A percentile compares a stretch with the other conserved stretches of the same genome.
These are phyloP conservation scores for Menidia menidia DNA, from an alignment of 2,797 vertebrate species.

Conservation along the genomic window DNA sequence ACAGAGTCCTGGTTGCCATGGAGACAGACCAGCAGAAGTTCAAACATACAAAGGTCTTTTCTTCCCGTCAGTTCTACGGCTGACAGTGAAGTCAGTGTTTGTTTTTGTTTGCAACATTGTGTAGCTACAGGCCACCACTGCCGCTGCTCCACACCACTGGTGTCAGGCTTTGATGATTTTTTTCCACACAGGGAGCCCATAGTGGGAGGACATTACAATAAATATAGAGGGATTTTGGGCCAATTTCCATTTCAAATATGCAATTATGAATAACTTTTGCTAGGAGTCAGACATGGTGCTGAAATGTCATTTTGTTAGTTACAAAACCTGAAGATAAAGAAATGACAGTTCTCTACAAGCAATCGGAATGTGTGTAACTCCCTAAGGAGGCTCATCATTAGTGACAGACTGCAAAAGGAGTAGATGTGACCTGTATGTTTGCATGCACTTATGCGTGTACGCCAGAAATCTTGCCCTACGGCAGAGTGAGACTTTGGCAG, in stretches of 20 bases:
- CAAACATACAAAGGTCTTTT: slow-evolving; percentile 63
- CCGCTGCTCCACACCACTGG: slow-evolving; percentile 17
- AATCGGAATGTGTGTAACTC: neutral
- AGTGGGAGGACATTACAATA: no score
- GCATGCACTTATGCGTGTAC: no score
- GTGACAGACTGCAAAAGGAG: no score
- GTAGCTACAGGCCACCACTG: slow-evolving; percentile 36
- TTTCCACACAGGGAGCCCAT: no score
- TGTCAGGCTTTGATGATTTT: neutral
- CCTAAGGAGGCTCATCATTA: neutral
- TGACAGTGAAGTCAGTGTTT: slow-evolving; percentile 64
- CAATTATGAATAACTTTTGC: no score
- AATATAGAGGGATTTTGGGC: no score
- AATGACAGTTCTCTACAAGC: no score
- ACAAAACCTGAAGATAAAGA: neutral
- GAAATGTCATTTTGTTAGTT: neutral
- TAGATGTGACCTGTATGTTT: no score
- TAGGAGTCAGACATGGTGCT: neutral
- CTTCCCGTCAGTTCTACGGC: slow-evolving; percentile 48
- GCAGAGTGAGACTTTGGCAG: neutral
- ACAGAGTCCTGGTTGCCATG: slow-evolving; percentile 47
- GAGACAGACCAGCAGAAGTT: slow-evolving; percentile 63
- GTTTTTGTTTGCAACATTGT: slow-evolving; percentile 41
- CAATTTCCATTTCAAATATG: no score
- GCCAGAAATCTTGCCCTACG: no score